Evolutionary conservation across 2,797 vertebrate species (phyloP), one percentile per base, ranked within the genome.

Genomic region (Tauraco hartlaubi): DNA sequence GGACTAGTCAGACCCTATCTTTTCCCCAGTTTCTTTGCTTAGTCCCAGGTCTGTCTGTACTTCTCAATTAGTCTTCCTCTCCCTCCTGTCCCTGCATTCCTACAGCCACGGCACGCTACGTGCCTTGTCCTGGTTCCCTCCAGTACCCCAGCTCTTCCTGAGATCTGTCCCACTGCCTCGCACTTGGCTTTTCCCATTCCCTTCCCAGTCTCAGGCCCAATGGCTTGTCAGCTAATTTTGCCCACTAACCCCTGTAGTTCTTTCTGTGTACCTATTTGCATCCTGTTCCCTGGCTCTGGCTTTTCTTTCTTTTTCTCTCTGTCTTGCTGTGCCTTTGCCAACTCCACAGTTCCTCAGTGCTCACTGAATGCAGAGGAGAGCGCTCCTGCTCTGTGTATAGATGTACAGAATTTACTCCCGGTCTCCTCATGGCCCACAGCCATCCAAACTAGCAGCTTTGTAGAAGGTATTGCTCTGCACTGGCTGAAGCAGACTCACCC

Each of bases 31-130:
- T 78, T 58, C 59, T 84, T 82, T 89, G 15, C 28, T 80, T 88
- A 77, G 28, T 58, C 22, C 18, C 52, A 35, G 28, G 15, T 44
- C 41, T 63, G 33, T 62, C 49, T 64, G 1, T 55, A 5, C 48
- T 87, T 89, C 26, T 74, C 28, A 23, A 1, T 58, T 66, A 61
- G 17, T 75, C 19, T 77, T 77, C 14, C 17, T 26, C 4, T 77
- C 80, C 19, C 43, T 88, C 43, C 43, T 15, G 10, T 59, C 29
- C 43, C 29, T 55, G 15, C 28, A 33, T 64, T 66, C 31, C 44
- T 63, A 11, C 46, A 56, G 29, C 39, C 28, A 8, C 1, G 2
- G 44, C 44, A 72, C 1, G 2, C 4, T 26, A 13, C 1, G 2
- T 61, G 22, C 12, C 44, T 67, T 59, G 28, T 11, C 29, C 12